Base-by-base conservation (phyloP, 2,113 vertebrate species). In the Orthonyx spaldingii region DNA sequence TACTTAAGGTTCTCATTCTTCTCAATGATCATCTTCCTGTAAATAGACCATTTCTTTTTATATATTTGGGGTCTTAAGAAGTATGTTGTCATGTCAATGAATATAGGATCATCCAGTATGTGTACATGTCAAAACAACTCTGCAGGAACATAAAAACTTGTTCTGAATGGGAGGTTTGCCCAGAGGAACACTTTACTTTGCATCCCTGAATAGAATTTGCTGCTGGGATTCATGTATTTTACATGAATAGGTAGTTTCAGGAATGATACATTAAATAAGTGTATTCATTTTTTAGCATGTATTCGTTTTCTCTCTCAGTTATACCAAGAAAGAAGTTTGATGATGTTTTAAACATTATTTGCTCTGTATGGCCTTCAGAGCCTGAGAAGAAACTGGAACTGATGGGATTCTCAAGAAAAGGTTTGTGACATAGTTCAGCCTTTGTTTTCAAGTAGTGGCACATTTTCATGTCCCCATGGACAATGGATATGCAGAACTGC, bases 201-300 rank as follows among this genome's bases (percentile, higher is more conserved):
- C 87, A 93, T 91, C 56, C 37, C 44, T 66, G 80, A 89, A 89
- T 64, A 87, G 78, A 97, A 93, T 91, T 85, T 88, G 20, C 41
- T 57, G 84, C 71, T 87, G 30, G 61, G 65, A 96, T 84, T 92
- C 37, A 95, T 91, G 91, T 33, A 93, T 88, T 97, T 97, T 89
- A 77, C 72, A 92, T 90, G 53, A 95, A 86, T 66, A 59, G 16
- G 52, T 90, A 63, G 30, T 90, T 89, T 64, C 21, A 83, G 68
- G 53, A 50, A 91, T 56, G 50, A 96, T 87, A 87, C 21, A 53
- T 94, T 75, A 95, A 83, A 89, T 91, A 84, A 95, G 66, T n/a
- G 20, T 47, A 56, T 94, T 91, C 13, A 80, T 84, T 91, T 64
- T 93, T 96, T 80, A 96, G 64, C 19, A 47, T 49, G 30, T 20